These are phyloP conservation scores for Fringilla coelebs DNA, from an alignment of 2,797 vertebrate genomes.

Conservation along the genomic window DNA sequence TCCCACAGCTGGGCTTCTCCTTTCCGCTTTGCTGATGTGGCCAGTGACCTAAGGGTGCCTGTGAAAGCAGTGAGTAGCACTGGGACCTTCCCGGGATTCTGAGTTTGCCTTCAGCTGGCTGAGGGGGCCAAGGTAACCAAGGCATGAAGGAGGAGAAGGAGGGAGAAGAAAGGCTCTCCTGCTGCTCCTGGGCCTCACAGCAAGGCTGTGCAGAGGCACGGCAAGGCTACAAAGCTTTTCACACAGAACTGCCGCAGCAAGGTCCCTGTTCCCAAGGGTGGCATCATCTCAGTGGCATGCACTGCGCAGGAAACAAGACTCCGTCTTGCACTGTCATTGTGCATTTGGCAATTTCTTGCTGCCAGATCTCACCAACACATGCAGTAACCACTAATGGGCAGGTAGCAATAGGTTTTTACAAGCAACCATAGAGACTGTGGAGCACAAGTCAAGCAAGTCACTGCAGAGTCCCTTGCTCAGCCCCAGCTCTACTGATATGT, in stretches of 20 bases:
- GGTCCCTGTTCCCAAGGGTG: not conserved
- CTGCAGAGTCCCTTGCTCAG: not conserved
- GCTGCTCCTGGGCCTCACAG: not conserved
- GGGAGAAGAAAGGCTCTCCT: not conserved
- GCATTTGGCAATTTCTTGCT: not conserved
- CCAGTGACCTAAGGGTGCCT: not conserved
- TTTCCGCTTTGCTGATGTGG: not conserved
- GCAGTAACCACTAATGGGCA: not conserved
- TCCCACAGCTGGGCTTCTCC: not conserved
- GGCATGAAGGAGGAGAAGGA: not conserved
- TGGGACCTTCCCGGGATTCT: not conserved
- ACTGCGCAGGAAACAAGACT: not conserved
- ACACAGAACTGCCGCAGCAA: not conserved
- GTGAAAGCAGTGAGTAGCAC: not conserved
- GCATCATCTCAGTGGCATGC: accelerated
- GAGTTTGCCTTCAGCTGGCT: not conserved
- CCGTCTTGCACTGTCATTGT: not conserved
- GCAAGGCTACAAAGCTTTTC: not conserved
- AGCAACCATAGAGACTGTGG: not conserved
- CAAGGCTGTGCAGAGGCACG: not conserved
- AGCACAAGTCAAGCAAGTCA: not conserved
- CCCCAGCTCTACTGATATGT: not conserved
- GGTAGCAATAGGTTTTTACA: not conserved
- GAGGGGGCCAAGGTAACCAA: not conserved
- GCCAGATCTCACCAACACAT: not conserved